Percentiles rank a stretch among this genome's conserved stretches.
phyloP scores from a whole-genome alignment of 2,113 vertebrate genomes.

The Barnardius zonarius region DNA sequence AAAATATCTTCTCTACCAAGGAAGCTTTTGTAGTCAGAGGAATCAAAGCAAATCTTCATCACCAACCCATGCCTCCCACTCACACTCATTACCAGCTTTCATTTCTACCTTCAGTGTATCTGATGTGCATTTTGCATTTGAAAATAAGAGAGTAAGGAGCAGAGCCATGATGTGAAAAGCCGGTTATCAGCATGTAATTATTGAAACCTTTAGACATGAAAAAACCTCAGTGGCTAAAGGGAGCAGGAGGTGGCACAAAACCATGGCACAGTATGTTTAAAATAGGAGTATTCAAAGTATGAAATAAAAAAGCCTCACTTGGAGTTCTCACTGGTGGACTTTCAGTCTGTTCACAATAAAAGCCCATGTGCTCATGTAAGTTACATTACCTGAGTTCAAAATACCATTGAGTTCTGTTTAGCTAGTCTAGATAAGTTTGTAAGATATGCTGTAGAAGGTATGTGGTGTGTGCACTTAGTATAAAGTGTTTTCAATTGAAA shows the following conservation, averaged over 20 bases:
- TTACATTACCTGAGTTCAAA: neutral
- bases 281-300: neutral
- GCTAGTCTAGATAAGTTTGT: neutral
- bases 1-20: neutral
- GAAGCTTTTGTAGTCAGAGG: slow-evolving; percentile 44
- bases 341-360: neutral
- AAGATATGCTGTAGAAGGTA: neutral
- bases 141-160: neutral
- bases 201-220: neutral
- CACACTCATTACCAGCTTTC: neutral
- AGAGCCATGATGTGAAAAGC: neutral
- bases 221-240: neutral
- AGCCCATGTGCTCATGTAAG: fast-evolving
- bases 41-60: slow-evolving; percentile 44
- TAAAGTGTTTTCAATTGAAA: neutral
- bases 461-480: too few relatives aligned
- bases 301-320: neutral
- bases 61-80: slow-evolving; percentile 47
- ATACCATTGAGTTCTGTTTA: neutral
- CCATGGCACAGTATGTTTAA: neutral
- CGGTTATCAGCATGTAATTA: neutral
- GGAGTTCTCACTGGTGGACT: neutral
- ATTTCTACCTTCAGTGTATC: neutral
- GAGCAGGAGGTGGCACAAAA: neutral
- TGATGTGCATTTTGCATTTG: neutral